phyloP scores from a whole-genome alignment of 2,113 vertebrate species.

The Mionectes macconnelli region DNA sequence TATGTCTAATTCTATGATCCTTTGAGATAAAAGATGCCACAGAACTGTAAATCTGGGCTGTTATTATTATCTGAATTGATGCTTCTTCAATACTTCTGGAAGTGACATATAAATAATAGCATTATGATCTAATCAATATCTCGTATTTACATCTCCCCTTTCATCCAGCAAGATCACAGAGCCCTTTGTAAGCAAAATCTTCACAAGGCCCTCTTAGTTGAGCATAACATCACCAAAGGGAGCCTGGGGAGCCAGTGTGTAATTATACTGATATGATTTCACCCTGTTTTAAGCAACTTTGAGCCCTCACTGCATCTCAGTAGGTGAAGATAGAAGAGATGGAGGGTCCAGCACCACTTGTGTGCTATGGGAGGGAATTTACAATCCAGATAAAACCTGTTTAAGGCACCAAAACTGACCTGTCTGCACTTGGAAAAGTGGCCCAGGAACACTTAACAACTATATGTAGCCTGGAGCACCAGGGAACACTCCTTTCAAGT shows the following conservation, averaged over 20 bases:
- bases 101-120: conserved; percentile 53
- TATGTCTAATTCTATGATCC: conserved; percentile 10
- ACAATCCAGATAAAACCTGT: neutral
- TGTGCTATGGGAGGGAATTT: neutral
- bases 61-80: conserved; percentile 29
- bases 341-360: neutral
- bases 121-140: conserved; percentile 58
- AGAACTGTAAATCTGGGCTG: neutral
- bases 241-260: conserved; percentile 11
- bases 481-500: neutral
- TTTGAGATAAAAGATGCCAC: conserved; percentile 38
- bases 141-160: conserved; percentile 54
- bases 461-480: neutral
- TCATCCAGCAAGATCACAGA: conserved; percentile 62
- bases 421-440: neutral
- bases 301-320: neutral
- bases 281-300: neutral
- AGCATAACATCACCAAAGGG: conserved; percentile 17
- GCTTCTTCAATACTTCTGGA: conserved; percentile 39
- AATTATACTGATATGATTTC: neutral
- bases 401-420: neutral
- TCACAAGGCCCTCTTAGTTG: conserved; percentile 31
- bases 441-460: neutral
- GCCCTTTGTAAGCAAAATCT: conserved; percentile 27
- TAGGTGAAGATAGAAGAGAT: neutral